phyloP scores from a whole-genome alignment of 2,113 vertebrate species.

The Anhinga anhinga region DNA sequence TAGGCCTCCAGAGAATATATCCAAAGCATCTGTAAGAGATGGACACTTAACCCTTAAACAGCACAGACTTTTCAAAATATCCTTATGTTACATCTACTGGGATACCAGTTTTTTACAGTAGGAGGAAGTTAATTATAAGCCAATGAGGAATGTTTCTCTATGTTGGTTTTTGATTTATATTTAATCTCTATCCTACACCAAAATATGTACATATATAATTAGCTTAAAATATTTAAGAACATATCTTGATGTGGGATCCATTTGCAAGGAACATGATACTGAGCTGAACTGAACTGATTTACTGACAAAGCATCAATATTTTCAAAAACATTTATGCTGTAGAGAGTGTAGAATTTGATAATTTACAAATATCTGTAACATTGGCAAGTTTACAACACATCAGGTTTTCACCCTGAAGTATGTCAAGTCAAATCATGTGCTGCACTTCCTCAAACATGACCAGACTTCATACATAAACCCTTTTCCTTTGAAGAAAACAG shows the following conservation, averaged over 20 bases:
- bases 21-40: background rate
- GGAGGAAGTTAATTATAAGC: background rate
- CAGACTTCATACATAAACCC: background rate
- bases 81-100: background rate
- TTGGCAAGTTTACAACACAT: background rate
- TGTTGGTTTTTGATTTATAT: conserved; percentile 47
- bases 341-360: background rate
- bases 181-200: background rate
- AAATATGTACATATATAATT: background rate
- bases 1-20: background rate
- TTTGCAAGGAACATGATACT: background rate
- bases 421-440: conserved; percentile 8
- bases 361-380: background rate
- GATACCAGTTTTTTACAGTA: background rate
- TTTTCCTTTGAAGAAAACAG: background rate
- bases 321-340: background rate
- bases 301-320: background rate
- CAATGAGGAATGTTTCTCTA: background rate
- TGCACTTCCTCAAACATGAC: background rate
- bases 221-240: conserved; percentile 41
- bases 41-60: background rate
- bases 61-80: background rate
- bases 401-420: conserved; percentile 17
- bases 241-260: background rate
- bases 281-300: background rate